Base-by-base conservation (phyloP, 1,140 invertebrate genomes). In the Formica selysi region DNA sequence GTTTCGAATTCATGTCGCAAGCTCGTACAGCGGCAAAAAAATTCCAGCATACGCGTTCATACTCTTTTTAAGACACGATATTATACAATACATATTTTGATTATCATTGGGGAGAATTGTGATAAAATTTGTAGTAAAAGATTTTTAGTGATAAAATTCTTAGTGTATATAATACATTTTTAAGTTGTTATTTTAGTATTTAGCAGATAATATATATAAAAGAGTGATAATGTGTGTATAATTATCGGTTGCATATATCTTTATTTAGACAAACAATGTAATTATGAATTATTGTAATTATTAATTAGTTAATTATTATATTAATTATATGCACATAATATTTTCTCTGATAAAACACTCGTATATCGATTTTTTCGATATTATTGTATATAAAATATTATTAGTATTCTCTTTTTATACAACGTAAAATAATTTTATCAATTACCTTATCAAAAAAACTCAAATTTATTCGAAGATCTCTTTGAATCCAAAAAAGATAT, bases 1-100 rank as follows among this genome's bases (percentile, higher is more conserved):
- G 68, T 74, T 83, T 74, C 68, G 19, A 67, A 74, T 48, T 26
- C 51, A 44, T 59, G 36, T 54, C 36, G 22, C 54, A 54, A 59
- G 44, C 36, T 80, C 38, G 26, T 57, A n/a, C 26, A 3, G 41
- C 54, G 13, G 26, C 26, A n/a, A 74, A 83, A 81, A 73, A 32
- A 57, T 38, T 5, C 16, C 54, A 19, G 29, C 13, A n/a, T 5
- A 22, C 51, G 10, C 13, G 11, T 51, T 57, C 67, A 19, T 22
- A 29, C 61, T n/a, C 13, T 51, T 54, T 83, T 57, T 41, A 62
- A 73, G 8, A 59, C 10, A 19, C 22, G 11, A n/a, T 29, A 19
- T 61, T 32, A 13, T n/a, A n/a, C n/a, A 19, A 22, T 19, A 57
- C 22, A 26, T 11, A 26, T 26, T 67, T 41, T 19, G 13, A 44